These are phyloP conservation scores for Rosalia funebris DNA, from an alignment of 2,888 invertebrate genomes.

Conservation along the genomic window DNA sequence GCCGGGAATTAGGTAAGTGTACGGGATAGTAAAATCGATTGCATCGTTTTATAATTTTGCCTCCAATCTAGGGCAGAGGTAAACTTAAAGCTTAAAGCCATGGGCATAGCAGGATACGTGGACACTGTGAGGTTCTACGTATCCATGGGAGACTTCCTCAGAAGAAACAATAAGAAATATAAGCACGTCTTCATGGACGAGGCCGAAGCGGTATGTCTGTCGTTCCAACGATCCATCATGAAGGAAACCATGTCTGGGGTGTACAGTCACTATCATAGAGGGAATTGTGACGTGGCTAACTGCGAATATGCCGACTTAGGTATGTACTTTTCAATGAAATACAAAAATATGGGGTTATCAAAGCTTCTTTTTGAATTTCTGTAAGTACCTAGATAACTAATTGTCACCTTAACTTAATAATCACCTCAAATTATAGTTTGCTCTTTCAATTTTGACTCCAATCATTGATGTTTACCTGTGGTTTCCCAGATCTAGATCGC, in stretches of 20 bases:
- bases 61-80: constrained; percentile 50
- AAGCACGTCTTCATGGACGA: constrained; percentile 62
- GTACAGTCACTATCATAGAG: constrained; percentile 52
- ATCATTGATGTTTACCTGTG: too few species aligned
- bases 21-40: background rate
- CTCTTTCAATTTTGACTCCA: too few species aligned
- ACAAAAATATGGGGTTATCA: too few species aligned
- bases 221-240: constrained; percentile 55
- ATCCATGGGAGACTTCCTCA: constrained; percentile 52
- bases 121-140: constrained; percentile 58
- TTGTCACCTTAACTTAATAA: too few species aligned
- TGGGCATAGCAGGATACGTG: constrained; percentile 52
- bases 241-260: constrained; percentile 50
- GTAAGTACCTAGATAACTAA: too few species aligned
- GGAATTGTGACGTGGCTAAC: constrained; percentile 47
- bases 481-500: too few species aligned
- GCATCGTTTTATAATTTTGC: constrained; percentile 8
- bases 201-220: constrained; percentile 58
- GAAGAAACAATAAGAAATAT: constrained; percentile 52
- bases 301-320: constrained; percentile 34
- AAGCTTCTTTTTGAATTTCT: too few species aligned
- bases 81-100: constrained; percentile 50
- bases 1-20: constrained; percentile 58
- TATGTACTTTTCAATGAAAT: constrained; percentile 15
- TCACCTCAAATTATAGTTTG: too few species aligned